Evolutionary conservation across 2,113 vertebrate genomes (phyloP), one percentile per base, ranked within the genome.

Genomic region (Podarcis raffonei): DNA sequence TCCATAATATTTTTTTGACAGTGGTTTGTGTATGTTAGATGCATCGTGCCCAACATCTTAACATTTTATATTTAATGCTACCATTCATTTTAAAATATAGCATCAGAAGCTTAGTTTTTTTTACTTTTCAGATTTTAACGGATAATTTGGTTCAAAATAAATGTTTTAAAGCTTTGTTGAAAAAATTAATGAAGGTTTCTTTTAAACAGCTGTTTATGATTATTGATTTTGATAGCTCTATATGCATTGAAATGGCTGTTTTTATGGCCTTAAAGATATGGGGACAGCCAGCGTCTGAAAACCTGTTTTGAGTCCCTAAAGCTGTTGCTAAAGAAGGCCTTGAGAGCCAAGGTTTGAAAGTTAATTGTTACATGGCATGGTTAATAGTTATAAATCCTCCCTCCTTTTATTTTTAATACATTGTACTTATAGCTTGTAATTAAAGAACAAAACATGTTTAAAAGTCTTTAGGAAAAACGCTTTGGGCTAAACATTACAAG

Each of bases 381-480:
- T 81, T 95, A 94, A 91, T 88, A 90, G 53, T 93, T 90, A 86
- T 77, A 91, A 91, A 88, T 81, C 86, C 91, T 85, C 65, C 92
- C 71, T 90, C 91, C 89, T 95, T 89, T 89, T 90, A 85, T 75
- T 91, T 83, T n/a, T 91, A 95, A 95, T 83, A 85, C 72, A 30
- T 84, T 77, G 85, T 93, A 84, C 92, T 84, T 5, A 92, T 87
- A 66, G 39, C 20, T 13, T 81, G 32, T 89, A 74, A 93, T 76
- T 65, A 85, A 72, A 84, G 86, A 92, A 90, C 87, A 94, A 93
- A 90, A 48, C 59, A 88, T 90, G 93, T 92, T 93, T 95, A 69
- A 88, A 23, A 71, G 88, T 66, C 20, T 79, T 18, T 37, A 48
- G 66, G 12, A 20, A 66, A 66, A 66, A 30, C 27, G 81, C 22